Evolutionary conservation across 2,797 vertebrate species (phyloP).

Genomic region (Pitangus sulphuratus): DNA sequence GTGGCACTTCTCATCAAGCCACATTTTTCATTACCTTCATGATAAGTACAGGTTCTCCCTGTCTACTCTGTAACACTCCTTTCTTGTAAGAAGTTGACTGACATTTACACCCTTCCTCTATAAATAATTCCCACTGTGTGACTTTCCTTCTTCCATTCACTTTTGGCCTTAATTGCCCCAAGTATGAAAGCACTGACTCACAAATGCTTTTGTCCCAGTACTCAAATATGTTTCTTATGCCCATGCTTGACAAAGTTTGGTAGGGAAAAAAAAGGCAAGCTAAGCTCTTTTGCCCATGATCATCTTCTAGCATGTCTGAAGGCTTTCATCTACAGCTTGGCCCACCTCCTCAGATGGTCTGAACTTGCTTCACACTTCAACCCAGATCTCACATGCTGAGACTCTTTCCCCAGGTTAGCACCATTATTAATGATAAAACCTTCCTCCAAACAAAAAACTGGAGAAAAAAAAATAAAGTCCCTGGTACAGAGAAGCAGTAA

Average conservation of each 20-base stretch:
- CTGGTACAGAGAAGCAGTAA: conserved; percentile 11
- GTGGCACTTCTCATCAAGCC: not conserved
- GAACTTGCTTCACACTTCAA: not conserved
- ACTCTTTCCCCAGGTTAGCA: not conserved
- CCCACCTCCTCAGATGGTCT: not conserved
- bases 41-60: not conserved
- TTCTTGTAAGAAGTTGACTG: not conserved
- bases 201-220: not conserved
- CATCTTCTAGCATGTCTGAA: not conserved
- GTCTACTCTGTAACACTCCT: not conserved
- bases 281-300: not conserved
- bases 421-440: not conserved
- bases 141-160: not conserved
- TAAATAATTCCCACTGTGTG: not conserved
- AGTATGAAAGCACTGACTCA: not conserved
- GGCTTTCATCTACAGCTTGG: not conserved
- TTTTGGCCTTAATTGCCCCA: not conserved
- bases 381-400: not conserved
- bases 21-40: not conserved
- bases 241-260: not conserved
- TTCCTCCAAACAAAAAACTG: not conserved
- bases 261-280: not conserved
- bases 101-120: not conserved
- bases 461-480: not conserved
- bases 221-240: not conserved